Base-by-base conservation (phyloP, 2,888 invertebrate species). In the Acrobasis repandana region DNA sequence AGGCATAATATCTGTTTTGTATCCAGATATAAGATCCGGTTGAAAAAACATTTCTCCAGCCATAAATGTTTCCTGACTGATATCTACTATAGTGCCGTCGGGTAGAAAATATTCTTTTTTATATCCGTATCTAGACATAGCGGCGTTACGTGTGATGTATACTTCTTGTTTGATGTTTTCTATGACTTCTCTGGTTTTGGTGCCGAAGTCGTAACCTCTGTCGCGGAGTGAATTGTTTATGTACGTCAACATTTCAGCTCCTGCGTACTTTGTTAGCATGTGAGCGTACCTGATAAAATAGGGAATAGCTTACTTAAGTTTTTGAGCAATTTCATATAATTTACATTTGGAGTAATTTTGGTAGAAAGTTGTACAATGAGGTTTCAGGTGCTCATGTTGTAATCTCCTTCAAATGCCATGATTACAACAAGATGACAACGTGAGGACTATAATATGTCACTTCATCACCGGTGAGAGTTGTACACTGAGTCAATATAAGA, bases 21-120 rank as follows among this genome's bases (percentile, higher is more conserved):
- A 51, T 0, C 72, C 72, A 2, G 63, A 28, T 0, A 85, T 71
- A n/a, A 75, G 43, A 0, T 81, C 72, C 0, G 90, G 88, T 54
- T 84, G 79, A 56, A 88, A 87, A 18, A 86, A 64, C 61, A 86
- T 61, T 65, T 90, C 90, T 0, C 73, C 77, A 8, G 77, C 75
- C 74, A 80, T 72, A 51, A 82, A 82, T 0, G 77, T 74, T 64
- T 90, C 89, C 2, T 84, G 67, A 3, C 79, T 73, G 0, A 88
- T 66, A 14, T 87, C 78, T 9, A 90, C 74, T 8, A 64, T 60
- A 52, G 83, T 68, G 0, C 86, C 88, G 43, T 70, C 71, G 0
- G 85, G 82, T 1, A 85, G 57, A 0, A 38, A 72, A 49, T 74
- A 84, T 2, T 60, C 69, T 56, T 69, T 75, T 14, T 65, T 60